These are phyloP conservation scores for Watsonalla binaria DNA, from an alignment of 2,888 invertebrate genomes.

Conservation along the genomic window DNA sequence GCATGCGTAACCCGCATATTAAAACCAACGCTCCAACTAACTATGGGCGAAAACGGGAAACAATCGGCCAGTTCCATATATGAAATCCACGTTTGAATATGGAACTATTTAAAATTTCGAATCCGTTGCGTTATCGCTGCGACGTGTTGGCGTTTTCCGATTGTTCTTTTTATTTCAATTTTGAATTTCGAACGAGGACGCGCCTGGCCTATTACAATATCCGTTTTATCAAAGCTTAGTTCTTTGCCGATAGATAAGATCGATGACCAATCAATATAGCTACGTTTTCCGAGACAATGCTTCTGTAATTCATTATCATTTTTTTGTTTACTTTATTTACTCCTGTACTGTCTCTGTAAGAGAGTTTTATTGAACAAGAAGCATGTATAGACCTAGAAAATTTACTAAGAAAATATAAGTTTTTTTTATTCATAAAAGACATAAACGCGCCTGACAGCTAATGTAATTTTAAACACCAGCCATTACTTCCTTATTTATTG, in stretches of 20 bases:
- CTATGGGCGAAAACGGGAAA: constrained; percentile 76
- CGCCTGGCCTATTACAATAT: constrained; percentile 34
- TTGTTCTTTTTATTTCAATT: constrained; percentile 55
- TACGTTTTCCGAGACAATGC: constrained; percentile 2
- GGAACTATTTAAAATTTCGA: constrained; percentile 78
- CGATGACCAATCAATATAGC: neutral
- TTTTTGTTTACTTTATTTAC: no score
- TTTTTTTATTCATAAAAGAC: neutral
- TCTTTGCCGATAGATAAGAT: constrained; percentile 9
- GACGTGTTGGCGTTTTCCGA: constrained; percentile 73
- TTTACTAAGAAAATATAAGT: no score
- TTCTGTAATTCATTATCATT: neutral
- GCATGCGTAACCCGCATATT: constrained; percentile 73
- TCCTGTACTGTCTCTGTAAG: no score
- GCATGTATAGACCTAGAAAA: no score
- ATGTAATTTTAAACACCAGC: neutral
- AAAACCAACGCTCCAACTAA: constrained; percentile 47
- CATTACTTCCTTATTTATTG: neutral
- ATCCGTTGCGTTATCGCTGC: constrained; percentile 75
- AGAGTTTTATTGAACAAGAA: no score
- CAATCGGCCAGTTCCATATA: constrained; percentile 72
- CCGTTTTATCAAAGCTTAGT: constrained; percentile 27
- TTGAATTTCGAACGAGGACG: constrained; percentile 31
- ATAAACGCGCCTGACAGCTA: neutral
- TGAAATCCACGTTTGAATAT: constrained; percentile 70